These are phyloP conservation scores for Cynodonichthys magdalenae DNA, from an alignment of 2,797 vertebrate genomes.

Conservation along the genomic window DNA sequence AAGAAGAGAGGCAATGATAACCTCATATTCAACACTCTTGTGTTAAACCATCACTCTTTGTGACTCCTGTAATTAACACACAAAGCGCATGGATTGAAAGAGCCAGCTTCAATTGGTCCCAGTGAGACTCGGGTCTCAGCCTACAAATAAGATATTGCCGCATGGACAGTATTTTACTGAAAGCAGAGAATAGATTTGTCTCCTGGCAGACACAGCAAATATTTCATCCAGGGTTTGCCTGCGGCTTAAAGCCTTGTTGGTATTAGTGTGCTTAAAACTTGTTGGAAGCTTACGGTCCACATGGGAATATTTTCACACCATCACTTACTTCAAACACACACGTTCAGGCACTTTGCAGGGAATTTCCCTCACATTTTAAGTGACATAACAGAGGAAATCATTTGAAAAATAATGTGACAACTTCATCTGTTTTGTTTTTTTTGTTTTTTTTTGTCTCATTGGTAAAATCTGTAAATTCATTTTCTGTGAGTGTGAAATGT, in stretches of 20 bases:
- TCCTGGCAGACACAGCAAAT: slow-evolving; percentile 77
- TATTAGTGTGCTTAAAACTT: slow-evolving; percentile 73
- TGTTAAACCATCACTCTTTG: slow-evolving; percentile 79
- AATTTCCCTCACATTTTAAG: slow-evolving; percentile 35
- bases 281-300: slow-evolving; percentile 62
- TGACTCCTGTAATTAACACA: slow-evolving; percentile 81
- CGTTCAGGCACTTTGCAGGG: slow-evolving; percentile 26
- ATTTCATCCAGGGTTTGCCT: slow-evolving; percentile 74
- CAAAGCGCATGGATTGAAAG: slow-evolving; percentile 71
- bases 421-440: slow-evolving; percentile 29
- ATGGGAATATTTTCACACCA: slow-evolving; percentile 67
- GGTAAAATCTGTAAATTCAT: slow-evolving; percentile 68
- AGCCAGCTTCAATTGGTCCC: slow-evolving; percentile 79
- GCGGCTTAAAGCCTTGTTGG: slow-evolving; percentile 70
- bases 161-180: slow-evolving; percentile 79
- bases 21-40: slow-evolving; percentile 65
- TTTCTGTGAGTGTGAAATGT: slow-evolving; percentile 65
- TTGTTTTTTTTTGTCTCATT: slow-evolving; percentile 64
- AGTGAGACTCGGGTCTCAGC: slow-evolving; percentile 70
- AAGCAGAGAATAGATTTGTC: slow-evolving; percentile 79
- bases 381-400: slow-evolving; percentile 39
- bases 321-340: slow-evolving; percentile 62
- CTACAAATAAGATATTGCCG: slow-evolving; percentile 79
- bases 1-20: slow-evolving; percentile 56
- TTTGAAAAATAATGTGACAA: slow-evolving; percentile 61